These are phyloP conservation scores for Macropis europaea DNA, from an alignment of 2,888 invertebrate genomes.

Conservation along the genomic window DNA sequence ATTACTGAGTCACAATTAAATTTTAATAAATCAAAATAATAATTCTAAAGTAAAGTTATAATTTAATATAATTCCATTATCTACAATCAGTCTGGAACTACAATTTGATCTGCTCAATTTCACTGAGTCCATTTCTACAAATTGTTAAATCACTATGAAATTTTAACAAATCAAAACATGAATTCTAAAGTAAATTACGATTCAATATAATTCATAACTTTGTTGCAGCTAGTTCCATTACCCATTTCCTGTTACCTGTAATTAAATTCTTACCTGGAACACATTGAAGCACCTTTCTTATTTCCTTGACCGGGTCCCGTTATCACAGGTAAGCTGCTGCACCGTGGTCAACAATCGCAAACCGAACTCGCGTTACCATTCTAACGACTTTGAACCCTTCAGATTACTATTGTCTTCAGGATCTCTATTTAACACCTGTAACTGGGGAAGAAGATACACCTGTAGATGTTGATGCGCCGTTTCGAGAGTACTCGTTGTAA, in stretches of 20 bases:
- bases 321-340: background rate
- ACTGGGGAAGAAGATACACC: background rate
- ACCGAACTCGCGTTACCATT: background rate
- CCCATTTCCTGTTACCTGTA: background rate
- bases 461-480: background rate
- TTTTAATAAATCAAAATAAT: no score
- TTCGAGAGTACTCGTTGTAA: slow-evolving; percentile 1
- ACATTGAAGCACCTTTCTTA: background rate
- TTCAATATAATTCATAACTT: no score
- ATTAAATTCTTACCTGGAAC: slow-evolving; percentile 9
- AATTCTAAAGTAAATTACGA: no score
- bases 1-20: no score
- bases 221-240: no score
- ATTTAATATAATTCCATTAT: no score
- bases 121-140: no score
- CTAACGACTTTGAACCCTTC: background rate
- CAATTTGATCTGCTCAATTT: no score
- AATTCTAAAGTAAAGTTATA: no score
- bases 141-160: no score
- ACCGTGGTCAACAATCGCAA: background rate
- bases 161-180: no score
- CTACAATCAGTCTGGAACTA: no score
- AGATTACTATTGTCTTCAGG: background rate
- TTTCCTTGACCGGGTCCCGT: slow-evolving; percentile 16
- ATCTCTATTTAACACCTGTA: background rate